Conservation (phyloP, 2,797 vertebrate species). For the Knipowitschia caucasica region DNA sequence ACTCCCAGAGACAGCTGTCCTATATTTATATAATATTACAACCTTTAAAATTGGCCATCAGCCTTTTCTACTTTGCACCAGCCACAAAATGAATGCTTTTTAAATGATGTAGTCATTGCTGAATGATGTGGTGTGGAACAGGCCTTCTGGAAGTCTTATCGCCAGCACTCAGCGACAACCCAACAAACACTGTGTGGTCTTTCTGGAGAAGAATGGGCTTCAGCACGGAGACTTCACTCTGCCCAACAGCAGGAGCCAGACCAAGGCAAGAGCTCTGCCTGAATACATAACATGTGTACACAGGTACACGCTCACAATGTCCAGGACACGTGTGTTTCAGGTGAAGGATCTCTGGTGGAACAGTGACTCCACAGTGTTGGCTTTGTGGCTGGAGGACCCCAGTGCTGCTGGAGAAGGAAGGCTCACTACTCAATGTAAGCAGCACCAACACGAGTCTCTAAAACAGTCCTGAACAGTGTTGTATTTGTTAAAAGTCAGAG, state of each 20-base stretch:
- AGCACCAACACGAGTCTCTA: neutral
- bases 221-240: slow-evolving; percentile 93
- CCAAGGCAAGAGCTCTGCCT: slow-evolving; percentile 70
- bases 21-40: too few species aligned
- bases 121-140: slow-evolving; percentile 38
- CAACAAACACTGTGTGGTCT: slow-evolving; percentile 91
- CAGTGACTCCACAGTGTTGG: slow-evolving; percentile 85
- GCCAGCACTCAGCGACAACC: slow-evolving; percentile 86
- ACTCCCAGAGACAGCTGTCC: neutral
- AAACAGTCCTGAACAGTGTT: neutral
- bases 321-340: slow-evolving; percentile 55
- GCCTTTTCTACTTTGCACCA: too few species aligned
- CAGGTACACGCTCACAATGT: neutral
- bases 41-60: too few species aligned
- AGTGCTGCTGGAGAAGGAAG: slow-evolving; percentile 53
- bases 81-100: too few species aligned
- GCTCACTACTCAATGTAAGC: slow-evolving; percentile 78
- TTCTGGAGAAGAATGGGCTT: slow-evolving; percentile 96
- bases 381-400: slow-evolving; percentile 88
- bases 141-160: slow-evolving; percentile 90
- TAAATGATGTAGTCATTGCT: too few species aligned
- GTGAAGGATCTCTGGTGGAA: slow-evolving; percentile 94
- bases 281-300: too few species aligned
- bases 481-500: neutral
- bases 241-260: slow-evolving; percentile 82